These are phyloP conservation scores for Actinopyga echinites DNA, from an alignment of 53 echinoderm and acorn worm genomes.

Conservation along the genomic window DNA sequence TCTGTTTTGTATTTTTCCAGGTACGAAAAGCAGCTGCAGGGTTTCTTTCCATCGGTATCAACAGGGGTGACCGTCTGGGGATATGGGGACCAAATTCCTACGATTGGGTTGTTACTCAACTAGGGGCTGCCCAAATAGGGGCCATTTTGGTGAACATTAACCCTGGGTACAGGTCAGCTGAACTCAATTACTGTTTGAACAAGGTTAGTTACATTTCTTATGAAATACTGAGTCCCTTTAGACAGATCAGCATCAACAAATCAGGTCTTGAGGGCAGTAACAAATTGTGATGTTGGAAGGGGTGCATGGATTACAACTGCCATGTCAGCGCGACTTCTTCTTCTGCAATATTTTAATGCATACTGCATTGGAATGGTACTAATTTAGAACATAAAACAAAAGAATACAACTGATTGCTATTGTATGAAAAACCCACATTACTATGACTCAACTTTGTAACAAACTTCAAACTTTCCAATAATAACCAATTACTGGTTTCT, in stretches of 20 bases:
- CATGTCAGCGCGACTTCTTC: too few species aligned
- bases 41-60: conserved; percentile 63
- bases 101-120: conserved; percentile 89
- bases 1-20: conserved; percentile 21
- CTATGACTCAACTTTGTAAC: too few species aligned
- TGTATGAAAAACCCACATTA: too few species aligned
- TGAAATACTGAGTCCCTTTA: background rate
- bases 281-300: too few species aligned
- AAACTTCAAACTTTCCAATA: too few species aligned
- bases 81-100: conserved; percentile 82
- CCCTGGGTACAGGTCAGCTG: conserved; percentile 35
- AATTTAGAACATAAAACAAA: too few species aligned
- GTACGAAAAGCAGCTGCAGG: conserved; percentile 68
- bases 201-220: conserved; percentile 17
- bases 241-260: background rate
- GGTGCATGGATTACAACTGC: too few species aligned
- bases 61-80: conserved; percentile 75
- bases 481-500: too few species aligned
- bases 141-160: conserved; percentile 42
- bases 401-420: too few species aligned
- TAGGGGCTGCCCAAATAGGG: conserved; percentile 66
- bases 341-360: too few species aligned
- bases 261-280: too few species aligned
- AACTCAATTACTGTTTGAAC: conserved; percentile 28
- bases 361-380: too few species aligned